Percentiles rank a stretch among this genome's conserved stretches.
Evolutionary conservation across 2,113 vertebrate species (phyloP).

Genomic region (Pelusios castaneus): DNA sequence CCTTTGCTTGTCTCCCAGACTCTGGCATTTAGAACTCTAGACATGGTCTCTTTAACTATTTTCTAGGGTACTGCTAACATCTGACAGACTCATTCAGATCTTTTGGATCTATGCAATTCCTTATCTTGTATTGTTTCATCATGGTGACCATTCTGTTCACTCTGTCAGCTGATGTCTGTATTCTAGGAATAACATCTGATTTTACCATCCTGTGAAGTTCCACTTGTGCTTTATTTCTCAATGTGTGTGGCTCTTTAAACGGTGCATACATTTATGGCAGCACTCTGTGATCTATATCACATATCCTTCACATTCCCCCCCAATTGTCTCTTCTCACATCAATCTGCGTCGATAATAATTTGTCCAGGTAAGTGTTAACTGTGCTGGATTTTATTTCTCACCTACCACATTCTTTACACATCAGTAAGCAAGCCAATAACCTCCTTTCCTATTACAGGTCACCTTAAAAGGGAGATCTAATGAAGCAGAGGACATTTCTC

Average conservation of each 20-base stretch:
- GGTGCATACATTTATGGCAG: not conserved
- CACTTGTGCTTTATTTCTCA: not conserved
- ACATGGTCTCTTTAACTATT: not conserved
- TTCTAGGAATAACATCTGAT: not conserved
- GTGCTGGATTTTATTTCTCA: accelerated
- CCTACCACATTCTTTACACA: accelerated
- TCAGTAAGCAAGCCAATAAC: not conserved
- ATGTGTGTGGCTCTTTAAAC: not conserved
- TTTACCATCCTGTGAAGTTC: not conserved
- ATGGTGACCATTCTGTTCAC: not conserved
- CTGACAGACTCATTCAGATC: not conserved
- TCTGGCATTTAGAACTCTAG: not conserved
- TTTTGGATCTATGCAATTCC: not conserved
- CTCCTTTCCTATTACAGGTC: not conserved
- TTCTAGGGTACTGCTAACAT: not conserved
- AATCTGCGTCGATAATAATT: accelerated
- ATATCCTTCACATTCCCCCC: not conserved
- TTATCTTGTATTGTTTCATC: not conserved
- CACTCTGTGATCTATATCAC: not conserved
- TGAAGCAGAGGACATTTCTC: accelerated
- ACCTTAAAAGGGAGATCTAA: not conserved
- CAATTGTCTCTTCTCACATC: accelerated
- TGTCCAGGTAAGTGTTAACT: not conserved
- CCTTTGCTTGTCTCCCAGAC: not conserved
- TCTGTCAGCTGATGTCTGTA: not conserved